Conservation (phyloP, 2,113 vertebrate genomes). For the Rattus rattus region DNA sequence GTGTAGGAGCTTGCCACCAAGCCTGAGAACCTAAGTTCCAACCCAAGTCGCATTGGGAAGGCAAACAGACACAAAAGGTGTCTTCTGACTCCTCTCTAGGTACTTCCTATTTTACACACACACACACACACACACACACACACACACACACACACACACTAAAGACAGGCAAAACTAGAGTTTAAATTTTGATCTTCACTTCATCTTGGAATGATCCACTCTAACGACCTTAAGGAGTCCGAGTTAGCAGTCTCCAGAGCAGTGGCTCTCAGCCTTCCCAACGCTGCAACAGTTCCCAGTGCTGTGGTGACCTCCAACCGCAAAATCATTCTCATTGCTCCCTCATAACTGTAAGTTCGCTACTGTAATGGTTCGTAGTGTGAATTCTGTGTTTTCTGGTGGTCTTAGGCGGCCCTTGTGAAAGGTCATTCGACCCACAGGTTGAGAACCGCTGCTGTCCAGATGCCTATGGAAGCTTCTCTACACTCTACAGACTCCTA, state of each 20-base stretch:
- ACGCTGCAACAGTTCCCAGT: not conserved
- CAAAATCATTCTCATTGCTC: not conserved
- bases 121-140: not conserved
- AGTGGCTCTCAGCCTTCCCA: not conserved
- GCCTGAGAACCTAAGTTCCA: not conserved
- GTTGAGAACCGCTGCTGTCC: not conserved
- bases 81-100: not conserved
- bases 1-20: not conserved
- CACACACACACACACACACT: not conserved
- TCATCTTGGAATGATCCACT: slow-evolving; percentile 42
- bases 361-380: not conserved
- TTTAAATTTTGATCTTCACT: slow-evolving; percentile 43
- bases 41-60: not conserved
- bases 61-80: not conserved
- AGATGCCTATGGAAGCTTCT: not conserved
- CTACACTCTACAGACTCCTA: not conserved
- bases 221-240: not conserved
- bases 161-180: not conserved
- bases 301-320: not conserved
- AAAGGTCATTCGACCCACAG: not conserved
- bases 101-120: not conserved
- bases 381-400: not conserved
- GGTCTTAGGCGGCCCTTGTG: not conserved
- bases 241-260: slow-evolving; percentile 13
- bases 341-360: not conserved